Evolutionary conservation across 2,797 vertebrate species (phyloP), one percentile per base, ranked within the genome.

Genomic region (Sebastes goodei): DNA sequence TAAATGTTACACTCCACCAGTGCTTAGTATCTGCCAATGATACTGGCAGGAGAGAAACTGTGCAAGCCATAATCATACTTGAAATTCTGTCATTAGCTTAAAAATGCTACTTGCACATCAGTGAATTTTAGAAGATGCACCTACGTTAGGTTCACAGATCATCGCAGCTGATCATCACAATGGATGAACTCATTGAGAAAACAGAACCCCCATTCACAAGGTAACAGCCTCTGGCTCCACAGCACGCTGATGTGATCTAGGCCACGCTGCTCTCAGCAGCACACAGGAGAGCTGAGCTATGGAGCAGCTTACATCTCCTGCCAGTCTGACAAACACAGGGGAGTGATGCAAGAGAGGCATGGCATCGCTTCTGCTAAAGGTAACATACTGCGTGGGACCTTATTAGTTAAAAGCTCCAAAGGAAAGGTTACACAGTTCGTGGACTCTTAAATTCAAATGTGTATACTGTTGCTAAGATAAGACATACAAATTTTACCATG

Each of bases 261-360:
- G 91, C 86, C 86, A 93, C n/a, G 60, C 75, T 88, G 76, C 82
- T 79, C 76, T 87, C 82, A 75, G 82, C 64, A 84, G 85, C 64
- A 77, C 65, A 69, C 71, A 62, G 72, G 63, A 80, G 61, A 85
- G 63, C 74, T 32, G 55, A 77, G 74, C 76, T 79, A 25, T 69
- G 57, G 71, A 72, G 65, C 38, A 61, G 61, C 84, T 84, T 68
- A 71, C 69, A 86, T 86, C 78, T 79, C 69, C 81, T 80, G 73
- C 76, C 78, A 87, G 78, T 67, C 62, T 78, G 68, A 64, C 71
- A 86, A 81, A 85, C 71, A 76, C 64, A 63, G 65, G 70, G 69
- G 69, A 81, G 32, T 30, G 46, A 87, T 72, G 49, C 2, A 1
- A 67, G 42, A 68, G 66, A 78, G 49, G 62, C 38, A 65, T 32